Percentiles rank a stretch among this genome's conserved stretches.
Conservation (phyloP, 2,888 invertebrate genomes). For the Steinernema carpocapsae region DNA sequence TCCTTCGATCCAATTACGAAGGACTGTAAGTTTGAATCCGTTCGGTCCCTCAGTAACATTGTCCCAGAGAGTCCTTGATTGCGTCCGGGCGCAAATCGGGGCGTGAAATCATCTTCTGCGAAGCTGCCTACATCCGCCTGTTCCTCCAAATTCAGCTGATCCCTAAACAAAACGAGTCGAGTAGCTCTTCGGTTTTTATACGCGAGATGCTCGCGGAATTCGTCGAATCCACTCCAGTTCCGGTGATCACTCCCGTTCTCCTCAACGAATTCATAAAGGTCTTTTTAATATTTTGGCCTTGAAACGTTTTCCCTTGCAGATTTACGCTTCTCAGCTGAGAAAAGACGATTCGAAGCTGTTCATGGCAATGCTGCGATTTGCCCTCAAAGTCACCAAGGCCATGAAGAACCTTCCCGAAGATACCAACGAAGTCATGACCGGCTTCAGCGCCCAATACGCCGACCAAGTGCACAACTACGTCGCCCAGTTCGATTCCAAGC, state of each 20-base stretch:
- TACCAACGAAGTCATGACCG: conserved; percentile 13
- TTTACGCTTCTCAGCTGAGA: background rate
- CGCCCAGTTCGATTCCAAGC: conserved; percentile 17
- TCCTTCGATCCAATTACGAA: conserved; percentile 23
- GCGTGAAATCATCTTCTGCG: background rate
- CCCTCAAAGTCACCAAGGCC: background rate
- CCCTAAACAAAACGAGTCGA: background rate
- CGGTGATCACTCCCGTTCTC: conserved; percentile 1
- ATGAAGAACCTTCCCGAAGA: background rate
- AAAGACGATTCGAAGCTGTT: background rate
- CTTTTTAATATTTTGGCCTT: background rate
- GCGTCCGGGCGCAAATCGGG: conserved; percentile 3
- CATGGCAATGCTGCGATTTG: conserved; percentile 15
- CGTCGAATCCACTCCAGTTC: background rate
- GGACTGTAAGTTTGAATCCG: background rate
- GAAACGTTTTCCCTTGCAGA: background rate
- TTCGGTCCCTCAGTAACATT: background rate
- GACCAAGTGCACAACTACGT: background rate
- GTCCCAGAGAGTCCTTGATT: background rate
- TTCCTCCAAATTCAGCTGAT: conserved; percentile 10
- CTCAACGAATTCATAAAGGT: conserved; percentile 16
- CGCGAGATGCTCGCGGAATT: background rate
- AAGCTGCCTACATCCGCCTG: conserved; percentile 1
- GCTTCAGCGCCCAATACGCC: conserved; percentile 24
- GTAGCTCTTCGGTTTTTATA: background rate